These are phyloP conservation scores for Lycaon pictus DNA, from an alignment of 2,113 vertebrate species.

Conservation along the genomic window DNA sequence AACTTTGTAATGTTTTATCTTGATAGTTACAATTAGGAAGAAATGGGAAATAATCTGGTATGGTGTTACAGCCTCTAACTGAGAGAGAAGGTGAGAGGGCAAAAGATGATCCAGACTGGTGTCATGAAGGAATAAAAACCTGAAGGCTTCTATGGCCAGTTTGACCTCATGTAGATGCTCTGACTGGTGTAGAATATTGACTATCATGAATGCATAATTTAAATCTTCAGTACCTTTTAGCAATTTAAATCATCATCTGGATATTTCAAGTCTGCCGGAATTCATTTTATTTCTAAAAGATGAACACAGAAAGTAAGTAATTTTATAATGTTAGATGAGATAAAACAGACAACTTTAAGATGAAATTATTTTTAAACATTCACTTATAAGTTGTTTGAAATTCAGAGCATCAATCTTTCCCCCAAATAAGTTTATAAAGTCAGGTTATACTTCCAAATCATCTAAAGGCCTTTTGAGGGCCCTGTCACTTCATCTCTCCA, in stretches of 20 bases:
- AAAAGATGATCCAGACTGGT: neutral
- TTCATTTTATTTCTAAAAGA: constrained; percentile 45
- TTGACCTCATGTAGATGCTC: constrained; percentile 40
- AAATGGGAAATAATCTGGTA: constrained; percentile 21
- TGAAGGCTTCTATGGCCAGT: neutral
- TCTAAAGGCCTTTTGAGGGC: neutral
- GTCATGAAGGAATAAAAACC: constrained; percentile 41
- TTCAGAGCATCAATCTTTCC: neutral
- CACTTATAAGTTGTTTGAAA: constrained; percentile 14
- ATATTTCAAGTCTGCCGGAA: constrained; percentile 32
- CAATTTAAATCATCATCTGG: constrained; percentile 68
- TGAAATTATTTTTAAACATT: neutral
- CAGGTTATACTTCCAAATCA: neutral
- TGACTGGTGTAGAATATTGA: neutral
- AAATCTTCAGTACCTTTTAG: constrained; percentile 40
- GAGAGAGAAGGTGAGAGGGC: constrained; percentile 47
- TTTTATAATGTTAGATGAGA: constrained; percentile 9
- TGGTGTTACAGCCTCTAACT: constrained; percentile 45
- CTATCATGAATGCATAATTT: constrained; percentile 60
- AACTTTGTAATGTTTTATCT: constrained; percentile 52
- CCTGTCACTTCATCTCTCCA: neutral
- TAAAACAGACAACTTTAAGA: neutral
- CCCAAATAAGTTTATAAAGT: neutral
- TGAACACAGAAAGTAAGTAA: constrained; percentile 36
- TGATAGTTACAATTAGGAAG: constrained; percentile 60